Base-by-base conservation (phyloP, 2,113 vertebrate species). In the Raja brachyura region DNA sequence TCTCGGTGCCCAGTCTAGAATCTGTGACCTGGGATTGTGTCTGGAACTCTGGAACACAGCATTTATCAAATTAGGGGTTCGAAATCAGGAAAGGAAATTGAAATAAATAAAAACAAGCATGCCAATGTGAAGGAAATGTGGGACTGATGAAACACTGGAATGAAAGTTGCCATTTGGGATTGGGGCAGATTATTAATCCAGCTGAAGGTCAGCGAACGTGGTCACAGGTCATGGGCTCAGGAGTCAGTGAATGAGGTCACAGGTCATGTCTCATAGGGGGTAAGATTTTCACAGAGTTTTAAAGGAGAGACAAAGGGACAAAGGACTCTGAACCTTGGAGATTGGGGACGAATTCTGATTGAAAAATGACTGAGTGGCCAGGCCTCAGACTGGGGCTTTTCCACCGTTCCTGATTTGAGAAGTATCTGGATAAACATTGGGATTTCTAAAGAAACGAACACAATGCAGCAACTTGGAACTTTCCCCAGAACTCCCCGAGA, bases 401-500 rank as follows among this genome's bases (percentile, higher is more conserved):
- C 83, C 28, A 88, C 9, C 31, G 31, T n/a, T 59, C 79, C 13
- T 10, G 0, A 2, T 31, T 86, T 63, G 28, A 88, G 25, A 31
- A 14, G 18, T 63, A 86, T 1, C 5, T 31, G 6, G 28, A 63
- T 31, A 31, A 63, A 28, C 8, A 9, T 61, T 63, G 13, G 70
- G 5, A 59, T 63, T 28, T n/a, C 14, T 31, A 59, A 83, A 86
- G 61, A 86, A 4, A 59, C 22, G 61, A 83, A 54, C 10, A 11
- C 56, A 63, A 63, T 5, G 8, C 5, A 3, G 1, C 4, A 86
- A 56, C 28, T 16, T n/a, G 56, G 33, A 88, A 88, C 56, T 88
- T 88, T 88, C 83, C 83, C 83, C 59, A 88, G 59, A 88, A 63
- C 14, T 88, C 28, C 83, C 83, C n/a, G 4, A 85, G 66, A 68